A percentile compares a stretch with the other conserved stretches of the same genome.
These are phyloP conservation scores for Sturnus vulgaris DNA, from an alignment of 2,113 vertebrate species.

Conservation along the genomic window DNA sequence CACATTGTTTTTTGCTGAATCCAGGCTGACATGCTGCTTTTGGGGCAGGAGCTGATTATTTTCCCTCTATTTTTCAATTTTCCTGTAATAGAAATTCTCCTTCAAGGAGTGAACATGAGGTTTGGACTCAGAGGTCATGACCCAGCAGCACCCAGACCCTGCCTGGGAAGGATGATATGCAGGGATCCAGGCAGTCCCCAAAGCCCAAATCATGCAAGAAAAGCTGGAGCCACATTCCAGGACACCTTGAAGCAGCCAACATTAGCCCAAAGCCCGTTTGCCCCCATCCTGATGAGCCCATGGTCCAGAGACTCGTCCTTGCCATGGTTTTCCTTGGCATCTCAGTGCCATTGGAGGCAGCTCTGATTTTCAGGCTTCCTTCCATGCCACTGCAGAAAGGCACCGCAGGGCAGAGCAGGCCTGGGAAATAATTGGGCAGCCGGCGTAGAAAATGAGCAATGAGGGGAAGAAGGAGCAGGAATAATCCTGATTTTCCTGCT, in stretches of 20 bases:
- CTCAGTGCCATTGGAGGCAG: not conserved
- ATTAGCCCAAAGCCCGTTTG: not conserved
- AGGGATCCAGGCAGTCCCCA: not conserved
- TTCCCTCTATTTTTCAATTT: not conserved
- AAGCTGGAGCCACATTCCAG: not conserved
- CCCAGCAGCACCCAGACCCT: accelerated
- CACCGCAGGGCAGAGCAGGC: not conserved
- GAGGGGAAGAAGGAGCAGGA: not conserved
- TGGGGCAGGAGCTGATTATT: not conserved
- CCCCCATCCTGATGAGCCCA: not conserved
- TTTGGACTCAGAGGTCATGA: not conserved
- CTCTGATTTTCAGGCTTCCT: not conserved
- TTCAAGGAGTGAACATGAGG: accelerated
- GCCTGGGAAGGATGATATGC: not conserved
- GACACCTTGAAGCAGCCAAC: not conserved
- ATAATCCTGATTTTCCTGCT: not conserved
- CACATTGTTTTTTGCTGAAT: not conserved
- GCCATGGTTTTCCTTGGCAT: not conserved
- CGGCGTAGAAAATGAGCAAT: not conserved
- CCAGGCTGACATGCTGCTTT: not conserved
- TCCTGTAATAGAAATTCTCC: not conserved
- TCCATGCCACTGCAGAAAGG: not conserved
- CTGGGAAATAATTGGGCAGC: conserved; percentile 25
- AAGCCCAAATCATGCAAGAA: not conserved
- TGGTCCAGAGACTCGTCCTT: not conserved